Conservation (phyloP, 2,888 invertebrate species). For the Campaea margaritaria region DNA sequence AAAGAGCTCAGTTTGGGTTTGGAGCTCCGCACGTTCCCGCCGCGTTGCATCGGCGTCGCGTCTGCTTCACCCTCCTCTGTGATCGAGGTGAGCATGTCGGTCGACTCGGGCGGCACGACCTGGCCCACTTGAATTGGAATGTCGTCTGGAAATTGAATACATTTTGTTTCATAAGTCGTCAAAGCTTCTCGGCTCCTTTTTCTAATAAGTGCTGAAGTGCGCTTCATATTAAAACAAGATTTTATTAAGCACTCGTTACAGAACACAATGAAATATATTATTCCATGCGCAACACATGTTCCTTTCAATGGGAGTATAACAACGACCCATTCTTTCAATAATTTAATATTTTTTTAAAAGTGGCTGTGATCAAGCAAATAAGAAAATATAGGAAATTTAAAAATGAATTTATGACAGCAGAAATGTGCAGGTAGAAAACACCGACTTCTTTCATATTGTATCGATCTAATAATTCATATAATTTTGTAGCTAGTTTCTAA, state of each 20-base stretch:
- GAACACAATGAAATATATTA: too few relatives aligned
- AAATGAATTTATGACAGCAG: constrained; percentile 1
- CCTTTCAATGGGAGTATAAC: too few relatives aligned
- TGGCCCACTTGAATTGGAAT: constrained; percentile 93
- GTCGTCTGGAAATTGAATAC: constrained; percentile 87
- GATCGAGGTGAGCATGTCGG: constrained; percentile 87
- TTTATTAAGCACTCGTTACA: not conserved
- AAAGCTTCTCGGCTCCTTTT: not conserved
- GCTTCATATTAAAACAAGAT: not conserved
- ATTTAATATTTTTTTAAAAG: not conserved
- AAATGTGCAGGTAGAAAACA: not conserved
- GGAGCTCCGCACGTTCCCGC: constrained; percentile 78
- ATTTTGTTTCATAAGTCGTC: not conserved
- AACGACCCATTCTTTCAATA: too few relatives aligned
- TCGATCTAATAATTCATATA: not conserved
- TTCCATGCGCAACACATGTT: not conserved
- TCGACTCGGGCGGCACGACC: constrained; percentile 84
- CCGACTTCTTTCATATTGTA: not conserved
- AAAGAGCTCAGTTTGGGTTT: constrained; percentile 87
- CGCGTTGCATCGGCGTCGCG: constrained; percentile 79
- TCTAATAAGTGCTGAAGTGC: constrained; percentile 4
- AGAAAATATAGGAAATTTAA: not conserved
- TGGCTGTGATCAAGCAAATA: not conserved
- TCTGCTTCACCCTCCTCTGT: constrained; percentile 88
- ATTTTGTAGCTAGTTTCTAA: too few relatives aligned